Evolutionary conservation across 1,140 invertebrate genomes (phyloP).

Genomic region (Microplitis demolitor): DNA sequence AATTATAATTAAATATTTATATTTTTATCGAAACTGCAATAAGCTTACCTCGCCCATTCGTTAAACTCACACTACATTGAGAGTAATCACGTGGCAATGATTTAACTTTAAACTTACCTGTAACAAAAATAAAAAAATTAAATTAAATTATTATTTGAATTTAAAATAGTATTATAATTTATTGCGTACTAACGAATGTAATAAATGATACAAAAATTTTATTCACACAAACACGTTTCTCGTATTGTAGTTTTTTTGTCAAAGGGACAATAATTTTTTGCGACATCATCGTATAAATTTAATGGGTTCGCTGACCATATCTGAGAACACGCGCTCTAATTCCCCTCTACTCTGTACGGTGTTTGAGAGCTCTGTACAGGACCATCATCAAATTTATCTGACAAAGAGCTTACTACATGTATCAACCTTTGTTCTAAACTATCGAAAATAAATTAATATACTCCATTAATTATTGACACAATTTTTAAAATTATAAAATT

Average conservation of each 20-base stretch:
- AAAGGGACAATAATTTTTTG: slow-evolving; percentile 50
- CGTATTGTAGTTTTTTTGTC: slow-evolving; percentile 10
- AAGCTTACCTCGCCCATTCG: slow-evolving; percentile 43
- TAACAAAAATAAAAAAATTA: slow-evolving; percentile 40
- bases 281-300: slow-evolving; percentile 32
- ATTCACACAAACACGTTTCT: slow-evolving; percentile 44
- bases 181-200: neutral
- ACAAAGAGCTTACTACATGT: slow-evolving; percentile 13
- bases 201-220: slow-evolving; percentile 8
- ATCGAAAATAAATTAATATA: no score
- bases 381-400: slow-evolving; percentile 24
- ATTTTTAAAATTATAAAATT: no score
- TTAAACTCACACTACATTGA: slow-evolving; percentile 31
- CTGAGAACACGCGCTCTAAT: slow-evolving; percentile 50
- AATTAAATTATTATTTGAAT: neutral
- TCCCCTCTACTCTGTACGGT: slow-evolving; percentile 33
- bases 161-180: neutral
- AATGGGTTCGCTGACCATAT: slow-evolving; percentile 48
- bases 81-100: slow-evolving; percentile 37
- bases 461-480: no score
- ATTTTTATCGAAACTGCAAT: neutral
- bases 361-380: slow-evolving; percentile 23
- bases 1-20: neutral
- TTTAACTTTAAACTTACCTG: slow-evolving; percentile 55
- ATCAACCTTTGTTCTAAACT: no score